Base-by-base conservation (phyloP, 23 tunicate genomes). In the Halocynthia roretzi region DNA sequence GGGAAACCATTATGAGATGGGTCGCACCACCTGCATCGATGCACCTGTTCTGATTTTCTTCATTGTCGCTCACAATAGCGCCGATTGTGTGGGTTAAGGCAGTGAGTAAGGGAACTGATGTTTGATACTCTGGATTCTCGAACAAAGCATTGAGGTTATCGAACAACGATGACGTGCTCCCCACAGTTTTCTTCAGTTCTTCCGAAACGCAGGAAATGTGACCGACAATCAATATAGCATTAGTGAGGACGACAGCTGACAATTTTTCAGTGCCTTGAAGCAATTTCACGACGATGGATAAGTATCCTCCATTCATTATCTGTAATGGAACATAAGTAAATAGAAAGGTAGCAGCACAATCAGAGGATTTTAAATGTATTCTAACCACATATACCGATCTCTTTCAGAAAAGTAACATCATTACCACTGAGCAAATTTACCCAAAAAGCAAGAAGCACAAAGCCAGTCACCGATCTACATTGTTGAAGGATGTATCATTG, bases 11-110 rank as follows among this genome's bases (percentile, higher is more conserved):
- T 8, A 89, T 56, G 62, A 89, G 52, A 8, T 82, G 81, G 19
- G 71, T 8, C 22, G 85, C 95, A n/a, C 53, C 80, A 11, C 78
- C 85, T 23, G 80, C 78, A 56, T 79, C 81, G 62, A 89, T 80
- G 70, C 87, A 83, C 72, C 54, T 64, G 53, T 66, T 80, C 50
- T 89, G 95, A 73, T 84, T 89, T 53, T 89, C 95, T 10, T 12
- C 51, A 54, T 80, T 75, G 21, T 71, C 65, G 8, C 63, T 64
- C 7, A 83, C 87, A 73, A 89, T 74, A 11, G 61, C 65, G 7
- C 84, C 87, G 12, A 83, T 75, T 0, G 88, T 75, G 31, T 80
- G 67, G 9, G 88, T 83, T 6, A 83, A 77, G 21, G 95, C 88
- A 56, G 56, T 62, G 17, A 89, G 78, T 52, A 89, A 61, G n/a